These are phyloP conservation scores for Barypeithes pellucidus DNA, from an alignment of 2,888 invertebrate species.

Conservation along the genomic window DNA sequence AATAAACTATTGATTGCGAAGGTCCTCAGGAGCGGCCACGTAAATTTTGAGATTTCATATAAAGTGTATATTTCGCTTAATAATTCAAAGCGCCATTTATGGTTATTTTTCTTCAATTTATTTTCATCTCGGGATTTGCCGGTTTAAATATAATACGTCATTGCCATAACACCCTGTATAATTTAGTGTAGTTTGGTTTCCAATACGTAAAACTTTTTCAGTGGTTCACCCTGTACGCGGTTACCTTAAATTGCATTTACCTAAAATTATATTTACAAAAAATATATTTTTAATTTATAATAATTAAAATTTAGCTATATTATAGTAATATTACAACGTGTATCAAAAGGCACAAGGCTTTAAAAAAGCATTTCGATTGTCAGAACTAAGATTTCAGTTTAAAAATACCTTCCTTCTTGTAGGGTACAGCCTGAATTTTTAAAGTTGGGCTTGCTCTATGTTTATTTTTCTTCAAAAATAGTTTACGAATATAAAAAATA, in stretches of 20 bases:
- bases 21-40: no score
- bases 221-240: conserved; percentile 4
- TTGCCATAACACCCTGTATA: no score
- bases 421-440: no score
- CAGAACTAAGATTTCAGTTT: conserved; percentile 10
- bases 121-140: no score
- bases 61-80: no score
- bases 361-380: neutral
- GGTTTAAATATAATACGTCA: no score
- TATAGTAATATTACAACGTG: conserved; percentile 35
- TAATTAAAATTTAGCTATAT: conserved; percentile 41
- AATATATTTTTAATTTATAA: conserved; percentile 32
- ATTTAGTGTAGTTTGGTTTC: no score
- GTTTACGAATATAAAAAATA: conserved; percentile 3
- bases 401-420: neutral
- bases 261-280: conserved; percentile 35
- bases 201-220: no score
- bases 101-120: no score
- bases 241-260: conserved; percentile 17
- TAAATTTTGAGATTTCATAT: no score
- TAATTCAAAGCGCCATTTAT: no score
- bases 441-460: neutral
- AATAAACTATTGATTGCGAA: no score
- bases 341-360: conserved; percentile 40
- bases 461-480: neutral